Evolutionary conservation across 1,140 invertebrate species (phyloP), one percentile per base, ranked within the genome.

Genomic region (Aphaenogaster ashmeadi): DNA sequence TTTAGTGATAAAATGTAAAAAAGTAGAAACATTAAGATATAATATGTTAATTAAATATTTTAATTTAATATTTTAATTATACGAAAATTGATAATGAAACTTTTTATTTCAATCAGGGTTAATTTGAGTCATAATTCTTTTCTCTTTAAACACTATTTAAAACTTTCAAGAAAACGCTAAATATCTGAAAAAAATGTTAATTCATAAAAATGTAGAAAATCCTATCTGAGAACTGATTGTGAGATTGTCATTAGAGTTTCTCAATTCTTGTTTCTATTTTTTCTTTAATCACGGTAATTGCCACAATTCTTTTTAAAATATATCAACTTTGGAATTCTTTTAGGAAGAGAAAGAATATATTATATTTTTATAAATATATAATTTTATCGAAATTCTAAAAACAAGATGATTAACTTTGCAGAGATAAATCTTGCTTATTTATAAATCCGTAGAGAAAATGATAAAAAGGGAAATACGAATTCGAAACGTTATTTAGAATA

Each of bases 1-100:
- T 72, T 11, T 52, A 52, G 15, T 18, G 15, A 52, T 52, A 52
- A 72, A 52, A 72, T 54, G 8, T 71, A 18, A 71, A 27, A 69
- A 69, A 50, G 27, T 27, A 47, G 6, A 69, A 21, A 6, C 27
- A 27, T 33, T 33, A 33, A 33, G 27, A 62, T 27, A 33, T 62
- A 13, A 62, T 27, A 27, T 27, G 27, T 27, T 27, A 27, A 27
- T 1, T 60, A n/a, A n/a, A n/a, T n/a, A 60, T 13, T 3, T 33
- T 33, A 36, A 62, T 62, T 62, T 21, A 9, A 56, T 21, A 8
- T 58, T 58, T 62, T 62, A 6, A 33, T 62, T 62, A 27, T 67
- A 9, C 8, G 9, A 44, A 67, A 67, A 67, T 67, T 67, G n/a
- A 41, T 66, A n/a, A 18, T 56, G n/a, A 56, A 5, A 52, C 15